Evolutionary conservation across 2,888 invertebrate species (phyloP).

Genomic region (Leptura quadrifasciata): DNA sequence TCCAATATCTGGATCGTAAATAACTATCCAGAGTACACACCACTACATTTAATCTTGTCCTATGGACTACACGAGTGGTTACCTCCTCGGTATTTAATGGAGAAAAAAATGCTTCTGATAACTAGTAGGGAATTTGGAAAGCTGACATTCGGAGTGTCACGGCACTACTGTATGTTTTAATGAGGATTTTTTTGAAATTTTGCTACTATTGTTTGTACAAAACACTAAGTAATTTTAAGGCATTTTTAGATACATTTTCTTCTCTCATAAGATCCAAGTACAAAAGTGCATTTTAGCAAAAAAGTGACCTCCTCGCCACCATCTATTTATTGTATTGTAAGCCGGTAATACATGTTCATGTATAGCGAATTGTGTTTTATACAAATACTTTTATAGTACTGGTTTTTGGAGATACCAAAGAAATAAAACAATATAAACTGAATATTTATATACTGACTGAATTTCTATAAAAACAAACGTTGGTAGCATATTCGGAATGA

Average conservation of each 20-base stretch:
- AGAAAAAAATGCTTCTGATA: too few relatives aligned
- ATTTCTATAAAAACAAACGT: slow-evolving; percentile 32
- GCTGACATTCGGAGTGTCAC: too few relatives aligned
- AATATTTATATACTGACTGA: slow-evolving; percentile 50
- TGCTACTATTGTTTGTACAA: not conserved
- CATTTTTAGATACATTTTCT: slow-evolving; percentile 17
- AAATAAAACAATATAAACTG: slow-evolving; percentile 47
- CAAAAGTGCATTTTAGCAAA: slow-evolving; percentile 44
- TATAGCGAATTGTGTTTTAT: slow-evolving; percentile 49
- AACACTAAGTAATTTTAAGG: slow-evolving; percentile 1
- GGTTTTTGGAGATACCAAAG: slow-evolving; percentile 56
- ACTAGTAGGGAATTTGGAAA: too few relatives aligned
- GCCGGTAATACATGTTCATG: slow-evolving; percentile 48
- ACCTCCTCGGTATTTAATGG: too few relatives aligned
- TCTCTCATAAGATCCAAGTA: slow-evolving; percentile 31
- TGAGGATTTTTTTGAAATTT: not conserved
- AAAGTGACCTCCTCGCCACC: slow-evolving; percentile 30
- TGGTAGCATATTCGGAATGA: slow-evolving; percentile 35
- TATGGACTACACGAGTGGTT: too few relatives aligned
- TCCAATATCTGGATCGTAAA: too few relatives aligned
- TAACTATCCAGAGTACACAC: too few relatives aligned
- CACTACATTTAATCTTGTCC: too few relatives aligned
- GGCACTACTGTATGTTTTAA: slow-evolving; percentile 5
- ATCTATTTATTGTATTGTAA: slow-evolving; percentile 49
- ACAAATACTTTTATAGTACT: slow-evolving; percentile 53